These are phyloP conservation scores for Ochlodes sylvanus DNA, from an alignment of 2,888 invertebrate species.

Conservation along the genomic window DNA sequence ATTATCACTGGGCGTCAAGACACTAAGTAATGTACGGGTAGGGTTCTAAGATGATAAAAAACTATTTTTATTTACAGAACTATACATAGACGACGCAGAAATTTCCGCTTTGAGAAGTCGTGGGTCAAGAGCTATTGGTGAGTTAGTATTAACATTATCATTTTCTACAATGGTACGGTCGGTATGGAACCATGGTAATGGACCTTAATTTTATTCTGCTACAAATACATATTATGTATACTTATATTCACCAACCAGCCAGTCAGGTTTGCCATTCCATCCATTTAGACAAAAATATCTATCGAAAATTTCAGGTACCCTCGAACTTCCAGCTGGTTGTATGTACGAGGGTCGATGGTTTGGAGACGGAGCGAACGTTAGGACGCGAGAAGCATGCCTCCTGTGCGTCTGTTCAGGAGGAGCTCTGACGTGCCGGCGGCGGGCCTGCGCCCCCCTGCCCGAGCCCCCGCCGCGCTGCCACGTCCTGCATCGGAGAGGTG, in stretches of 20 bases:
- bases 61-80: slow-evolving; percentile 18
- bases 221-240: too few relatives aligned
- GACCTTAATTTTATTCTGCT: too few relatives aligned
- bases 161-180: too few relatives aligned
- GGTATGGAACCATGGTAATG: too few relatives aligned
- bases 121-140: slow-evolving; percentile 27
- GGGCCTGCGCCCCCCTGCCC: slow-evolving; percentile 90
- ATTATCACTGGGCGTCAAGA: slow-evolving; percentile 14
- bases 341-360: slow-evolving; percentile 89
- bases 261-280: too few relatives aligned
- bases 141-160: background rate
- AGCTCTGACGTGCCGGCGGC: slow-evolving; percentile 90
- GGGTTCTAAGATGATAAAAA: background rate
- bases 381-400: slow-evolving; percentile 90
- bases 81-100: slow-evolving; percentile 25
- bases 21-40: background rate
- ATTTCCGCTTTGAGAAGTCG: slow-evolving; percentile 16
- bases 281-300: too few relatives aligned
- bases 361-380: slow-evolving; percentile 87
- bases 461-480: slow-evolving; percentile 90
- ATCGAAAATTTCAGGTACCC: slow-evolving; percentile 37
- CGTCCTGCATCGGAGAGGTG: slow-evolving; percentile 87
- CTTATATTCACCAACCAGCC: too few relatives aligned
- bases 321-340: slow-evolving; percentile 81
- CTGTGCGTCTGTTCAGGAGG: slow-evolving; percentile 90